Base-by-base conservation (phyloP, 1,140 invertebrate species). In the Acromyrmex echinatior region DNA sequence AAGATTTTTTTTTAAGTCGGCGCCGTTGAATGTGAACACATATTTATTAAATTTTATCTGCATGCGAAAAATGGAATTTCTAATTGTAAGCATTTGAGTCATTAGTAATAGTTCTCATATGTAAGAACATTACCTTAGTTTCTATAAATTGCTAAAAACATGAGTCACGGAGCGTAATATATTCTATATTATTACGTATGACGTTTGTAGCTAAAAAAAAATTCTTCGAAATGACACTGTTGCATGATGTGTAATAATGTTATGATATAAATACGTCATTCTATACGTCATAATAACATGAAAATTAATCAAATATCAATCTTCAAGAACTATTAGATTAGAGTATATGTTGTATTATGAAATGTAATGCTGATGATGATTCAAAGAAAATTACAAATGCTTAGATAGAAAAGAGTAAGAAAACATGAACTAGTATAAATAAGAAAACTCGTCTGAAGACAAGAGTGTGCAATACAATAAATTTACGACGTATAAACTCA, bases 131-230 rank as follows among this genome's bases (percentile, higher is more conserved):
- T 68, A 65, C 28, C 45, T 28, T 28, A 31, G 1, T 49, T 73
- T 49, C 7, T 14, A 21, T 66, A 35, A 80, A 80, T 16, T 58
- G 7, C 71, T 28, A 60, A 28, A 73, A 60, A 6, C 35, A 2
- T 74, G 80, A 60, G 35, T 71, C 53, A 82, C 16, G 21, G 0
- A 49, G 3, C n/a, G 6, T 63, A 63, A 31, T 28, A 28, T 25
- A 77, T 28, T 9, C 0, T 51, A 14, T 51, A 65, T n/a, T 45
- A 60, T 53, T 18, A 31, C 2, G 0, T 45, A 45, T 3, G 5
- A 51, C 14, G 49, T 56, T 39, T 81, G 7, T 62, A 16, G 39
- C 62, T 73, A 49, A 74, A 82, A 82, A 73, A 51, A 12, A 35
- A 74, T 35, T 84, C 80, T 31, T 60, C 5, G 56, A 81, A 62